phyloP scores from a whole-genome alignment of 2,888 invertebrate species.

The Caenorhabditis wallacei region DNA sequence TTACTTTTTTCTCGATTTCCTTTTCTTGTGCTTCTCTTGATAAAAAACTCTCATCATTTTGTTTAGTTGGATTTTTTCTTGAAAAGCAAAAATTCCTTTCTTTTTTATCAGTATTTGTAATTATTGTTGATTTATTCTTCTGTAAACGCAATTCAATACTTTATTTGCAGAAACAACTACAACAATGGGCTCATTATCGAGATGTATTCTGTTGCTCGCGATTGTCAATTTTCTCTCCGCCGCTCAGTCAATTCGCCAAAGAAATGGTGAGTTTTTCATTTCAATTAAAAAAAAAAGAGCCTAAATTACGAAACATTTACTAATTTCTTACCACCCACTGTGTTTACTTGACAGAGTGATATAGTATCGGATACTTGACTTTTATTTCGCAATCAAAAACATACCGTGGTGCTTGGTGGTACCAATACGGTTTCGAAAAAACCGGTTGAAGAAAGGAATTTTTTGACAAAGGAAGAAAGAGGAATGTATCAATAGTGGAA shows the following conservation, averaged over 20 bases:
- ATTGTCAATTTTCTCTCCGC: constrained; percentile 30
- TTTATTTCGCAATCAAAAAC: constrained; percentile 13
- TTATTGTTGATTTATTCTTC: not conserved
- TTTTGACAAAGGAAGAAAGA: not conserved
- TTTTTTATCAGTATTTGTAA: constrained; percentile 2
- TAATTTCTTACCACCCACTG: constrained; percentile 34
- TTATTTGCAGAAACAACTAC: constrained; percentile 22
- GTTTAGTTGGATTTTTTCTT: constrained; percentile 17
- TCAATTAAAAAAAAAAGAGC: not conserved
- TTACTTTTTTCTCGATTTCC: not conserved
- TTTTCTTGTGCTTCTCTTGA: constrained; percentile 31
- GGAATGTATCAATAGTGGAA: no score
- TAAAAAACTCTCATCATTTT: constrained; percentile 20
- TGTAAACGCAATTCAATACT: not conserved
- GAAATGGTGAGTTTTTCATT: constrained; percentile 50
- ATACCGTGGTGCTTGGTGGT: constrained; percentile 22
- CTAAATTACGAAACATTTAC: constrained; percentile 28
- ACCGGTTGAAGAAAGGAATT: not conserved
- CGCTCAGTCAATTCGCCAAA: constrained; percentile 39
- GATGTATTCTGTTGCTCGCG: constrained; percentile 38
- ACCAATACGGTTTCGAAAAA: constrained; percentile 4
- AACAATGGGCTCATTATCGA: constrained; percentile 38
- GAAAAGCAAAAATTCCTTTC: not conserved
- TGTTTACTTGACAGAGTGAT: constrained; percentile 22
- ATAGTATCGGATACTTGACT: constrained; percentile 1